These are phyloP conservation scores for Caenorhabditis doughertyi DNA, from an alignment of 2,888 invertebrate genomes.

Conservation along the genomic window DNA sequence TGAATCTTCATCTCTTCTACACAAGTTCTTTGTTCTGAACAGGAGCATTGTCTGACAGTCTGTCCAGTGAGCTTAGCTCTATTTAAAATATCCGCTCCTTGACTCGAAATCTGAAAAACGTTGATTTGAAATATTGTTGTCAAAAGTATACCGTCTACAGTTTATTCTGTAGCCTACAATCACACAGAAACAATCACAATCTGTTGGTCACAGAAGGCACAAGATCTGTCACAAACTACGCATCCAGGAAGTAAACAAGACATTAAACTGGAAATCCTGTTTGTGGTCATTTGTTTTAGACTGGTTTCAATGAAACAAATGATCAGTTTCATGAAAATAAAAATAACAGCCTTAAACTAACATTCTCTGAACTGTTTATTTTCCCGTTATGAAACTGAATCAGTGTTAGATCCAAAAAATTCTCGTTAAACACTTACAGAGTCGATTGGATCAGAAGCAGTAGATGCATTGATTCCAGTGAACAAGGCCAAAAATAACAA, in stretches of 20 bases:
- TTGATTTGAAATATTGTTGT: background rate
- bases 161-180: conserved; percentile 35
- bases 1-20: conserved; percentile 80
- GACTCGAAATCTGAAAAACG: conserved; percentile 62
- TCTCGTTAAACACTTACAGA: conserved; percentile 32
- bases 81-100: conserved; percentile 65
- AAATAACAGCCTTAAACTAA: background rate
- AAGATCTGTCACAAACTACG: conserved; percentile 53
- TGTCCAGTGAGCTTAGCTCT: conserved; percentile 61
- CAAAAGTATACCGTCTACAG: background rate
- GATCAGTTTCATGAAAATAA: conserved; percentile 4
- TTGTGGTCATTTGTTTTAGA: conserved; percentile 12
- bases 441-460: conserved; percentile 54
- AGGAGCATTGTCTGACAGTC: conserved; percentile 78
- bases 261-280: conserved; percentile 27
- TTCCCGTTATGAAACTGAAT: too few relatives aligned
- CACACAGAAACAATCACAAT: background rate
- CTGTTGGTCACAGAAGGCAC: background rate
- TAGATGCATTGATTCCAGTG: conserved; percentile 16
- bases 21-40: conserved; percentile 77
- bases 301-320: conserved; percentile 35
- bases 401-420: too few relatives aligned
- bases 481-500: conserved; percentile 4
- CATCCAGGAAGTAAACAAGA: conserved; percentile 4
- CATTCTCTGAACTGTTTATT: too few relatives aligned